These are phyloP conservation scores for Peribatodes rhomboidaria DNA, from an alignment of 2,888 invertebrate species.

Conservation along the genomic window DNA sequence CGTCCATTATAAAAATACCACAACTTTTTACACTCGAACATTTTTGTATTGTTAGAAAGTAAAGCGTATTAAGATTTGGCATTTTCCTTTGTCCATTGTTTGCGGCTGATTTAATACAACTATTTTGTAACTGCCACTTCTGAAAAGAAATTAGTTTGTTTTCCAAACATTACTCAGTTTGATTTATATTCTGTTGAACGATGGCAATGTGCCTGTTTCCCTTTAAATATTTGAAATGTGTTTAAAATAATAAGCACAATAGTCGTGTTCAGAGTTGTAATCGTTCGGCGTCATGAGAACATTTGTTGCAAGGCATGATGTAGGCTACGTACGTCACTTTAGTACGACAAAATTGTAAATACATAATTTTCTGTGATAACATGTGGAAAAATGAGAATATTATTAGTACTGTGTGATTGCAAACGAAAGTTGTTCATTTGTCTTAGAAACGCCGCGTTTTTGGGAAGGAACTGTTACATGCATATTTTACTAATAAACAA, in stretches of 20 bases:
- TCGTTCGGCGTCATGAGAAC: conserved; percentile 69
- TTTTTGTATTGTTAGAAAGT: conserved; percentile 8
- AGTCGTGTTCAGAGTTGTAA: conserved; percentile 60
- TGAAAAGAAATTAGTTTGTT: not conserved
- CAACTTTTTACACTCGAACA: not conserved
- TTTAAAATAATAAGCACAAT: conserved; percentile 48
- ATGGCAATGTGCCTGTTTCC: not conserved
- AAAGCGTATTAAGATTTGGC: conserved; percentile 6
- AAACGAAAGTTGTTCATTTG: conserved; percentile 80
- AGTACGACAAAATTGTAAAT: conserved; percentile 86
- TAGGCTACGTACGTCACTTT: conserved; percentile 79
- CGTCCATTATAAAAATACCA: conserved; percentile 14
- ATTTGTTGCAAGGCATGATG: conserved; percentile 78
- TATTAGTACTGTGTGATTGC: conserved; percentile 86
- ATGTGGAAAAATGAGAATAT: conserved; percentile 80
- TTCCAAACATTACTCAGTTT: not conserved
- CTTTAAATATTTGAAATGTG: conserved; percentile 3
- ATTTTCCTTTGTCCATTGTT: not conserved
- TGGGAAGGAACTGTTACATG: conserved; percentile 58
- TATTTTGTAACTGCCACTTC: not conserved
- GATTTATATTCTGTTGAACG: not conserved
- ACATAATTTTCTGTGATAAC: conserved; percentile 88
- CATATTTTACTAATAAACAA: conserved; percentile 37
- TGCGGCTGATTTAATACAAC: not conserved
- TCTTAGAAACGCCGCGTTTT: conserved; percentile 71